Evolutionary conservation across 2,113 vertebrate genomes (phyloP).

Genomic region (Cercopithecus mona): DNA sequence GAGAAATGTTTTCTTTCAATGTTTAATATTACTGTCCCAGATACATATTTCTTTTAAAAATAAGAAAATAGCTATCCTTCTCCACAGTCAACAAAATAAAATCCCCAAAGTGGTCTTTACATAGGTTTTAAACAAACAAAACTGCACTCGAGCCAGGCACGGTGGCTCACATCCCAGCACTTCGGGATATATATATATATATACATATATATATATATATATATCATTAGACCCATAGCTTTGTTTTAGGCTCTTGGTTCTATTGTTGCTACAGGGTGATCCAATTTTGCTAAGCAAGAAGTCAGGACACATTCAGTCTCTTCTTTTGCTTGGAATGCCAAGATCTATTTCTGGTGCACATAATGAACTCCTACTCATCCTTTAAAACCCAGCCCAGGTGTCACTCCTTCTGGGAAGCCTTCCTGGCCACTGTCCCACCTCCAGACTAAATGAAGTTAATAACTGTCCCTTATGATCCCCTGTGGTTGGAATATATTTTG

Average conservation of each 20-base stretch:
- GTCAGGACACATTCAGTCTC: background rate
- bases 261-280: background rate
- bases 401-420: background rate
- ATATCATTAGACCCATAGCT: background rate
- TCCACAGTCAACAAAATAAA: background rate
- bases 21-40: background rate
- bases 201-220: background rate
- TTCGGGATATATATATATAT: background rate
- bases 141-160: background rate
- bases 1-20: background rate
- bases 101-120: background rate
- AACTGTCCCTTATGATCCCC: background rate
- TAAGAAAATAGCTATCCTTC: background rate
- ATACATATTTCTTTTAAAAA: background rate
- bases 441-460: background rate
- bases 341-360: background rate
- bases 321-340: background rate
- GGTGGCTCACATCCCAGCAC: no score
- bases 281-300: background rate
- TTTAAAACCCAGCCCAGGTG: background rate
- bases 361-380: background rate
- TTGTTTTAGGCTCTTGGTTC: background rate
- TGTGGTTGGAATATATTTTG: background rate
- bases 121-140: slow-evolving; percentile 27
- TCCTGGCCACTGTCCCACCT: background rate